These are phyloP conservation scores for Sardinella longiceps DNA, from an alignment of 2,797 vertebrate genomes.

Conservation along the genomic window DNA sequence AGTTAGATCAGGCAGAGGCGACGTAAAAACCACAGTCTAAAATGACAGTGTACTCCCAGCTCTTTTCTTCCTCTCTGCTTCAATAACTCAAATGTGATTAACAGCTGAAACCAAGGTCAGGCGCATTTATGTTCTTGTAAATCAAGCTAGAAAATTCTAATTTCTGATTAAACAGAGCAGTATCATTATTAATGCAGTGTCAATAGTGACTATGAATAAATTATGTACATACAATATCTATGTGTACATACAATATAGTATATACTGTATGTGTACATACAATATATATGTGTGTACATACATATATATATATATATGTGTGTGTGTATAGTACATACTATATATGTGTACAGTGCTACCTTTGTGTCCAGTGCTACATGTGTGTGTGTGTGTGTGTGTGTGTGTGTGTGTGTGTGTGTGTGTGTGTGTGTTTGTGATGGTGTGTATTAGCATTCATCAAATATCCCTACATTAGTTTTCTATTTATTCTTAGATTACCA, in stretches of 20 bases:
- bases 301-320: not conserved
- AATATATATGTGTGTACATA: not conserved
- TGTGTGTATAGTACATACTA: no score
- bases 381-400: constrained; percentile 3
- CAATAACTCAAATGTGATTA: not conserved
- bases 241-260: no score
- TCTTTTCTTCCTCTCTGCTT: not conserved
- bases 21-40: constrained; percentile 4
- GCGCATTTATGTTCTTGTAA: not conserved
- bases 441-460: not conserved
- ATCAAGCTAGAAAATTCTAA: not conserved
- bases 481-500: not conserved
- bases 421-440: not conserved
- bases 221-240: not conserved
- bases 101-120: not conserved
- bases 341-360: not conserved
- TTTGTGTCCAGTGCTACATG: no score
- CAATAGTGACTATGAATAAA: not conserved
- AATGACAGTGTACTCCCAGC: not conserved
- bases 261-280: not conserved
- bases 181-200: not conserved
- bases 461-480: not conserved
- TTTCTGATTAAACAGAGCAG: not conserved
- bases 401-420: constrained; percentile 1
- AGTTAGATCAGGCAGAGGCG: constrained; percentile 9